phyloP scores from a whole-genome alignment of 2,797 vertebrate genomes.

The Neopelma chrysocephalum region DNA sequence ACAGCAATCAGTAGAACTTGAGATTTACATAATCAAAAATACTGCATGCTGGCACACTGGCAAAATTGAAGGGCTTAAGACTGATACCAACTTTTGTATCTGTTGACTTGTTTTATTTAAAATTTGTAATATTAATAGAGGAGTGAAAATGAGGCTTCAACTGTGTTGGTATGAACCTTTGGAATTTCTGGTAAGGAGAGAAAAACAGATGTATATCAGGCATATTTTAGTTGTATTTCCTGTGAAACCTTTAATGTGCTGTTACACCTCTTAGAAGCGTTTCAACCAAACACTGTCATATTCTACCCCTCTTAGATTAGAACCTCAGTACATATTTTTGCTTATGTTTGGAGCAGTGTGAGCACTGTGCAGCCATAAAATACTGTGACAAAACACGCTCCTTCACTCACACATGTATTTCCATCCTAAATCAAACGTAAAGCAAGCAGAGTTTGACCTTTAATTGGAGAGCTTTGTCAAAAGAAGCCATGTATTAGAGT shows the following conservation, averaged over 20 bases:
- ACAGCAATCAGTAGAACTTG: neutral
- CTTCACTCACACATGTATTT: neutral
- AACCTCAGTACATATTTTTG: neutral
- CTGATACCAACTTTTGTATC: neutral
- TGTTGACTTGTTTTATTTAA: neutral
- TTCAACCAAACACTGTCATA: neutral
- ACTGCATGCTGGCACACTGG: neutral
- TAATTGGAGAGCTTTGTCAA: neutral
- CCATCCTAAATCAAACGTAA: neutral
- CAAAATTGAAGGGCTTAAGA: neutral
- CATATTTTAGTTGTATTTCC: neutral
- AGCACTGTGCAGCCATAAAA: neutral
- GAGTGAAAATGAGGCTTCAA: neutral
- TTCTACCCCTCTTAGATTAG: neutral
- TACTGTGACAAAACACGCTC: neutral
- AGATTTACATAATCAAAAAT: neutral
- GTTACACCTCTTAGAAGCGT: neutral
- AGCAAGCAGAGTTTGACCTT: neutral
- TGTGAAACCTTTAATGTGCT: neutral
- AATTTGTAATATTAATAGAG: neutral
- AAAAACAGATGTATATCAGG: neutral
- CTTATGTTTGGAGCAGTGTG: neutral
- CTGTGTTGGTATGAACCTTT: neutral
- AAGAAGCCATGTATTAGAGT: neutral
- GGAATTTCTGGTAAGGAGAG: neutral